Percentiles rank a stretch among this genome's conserved stretches.
Evolutionary conservation across 2,113 vertebrate species (phyloP).

Genomic region (Tupaia chinensis): DNA sequence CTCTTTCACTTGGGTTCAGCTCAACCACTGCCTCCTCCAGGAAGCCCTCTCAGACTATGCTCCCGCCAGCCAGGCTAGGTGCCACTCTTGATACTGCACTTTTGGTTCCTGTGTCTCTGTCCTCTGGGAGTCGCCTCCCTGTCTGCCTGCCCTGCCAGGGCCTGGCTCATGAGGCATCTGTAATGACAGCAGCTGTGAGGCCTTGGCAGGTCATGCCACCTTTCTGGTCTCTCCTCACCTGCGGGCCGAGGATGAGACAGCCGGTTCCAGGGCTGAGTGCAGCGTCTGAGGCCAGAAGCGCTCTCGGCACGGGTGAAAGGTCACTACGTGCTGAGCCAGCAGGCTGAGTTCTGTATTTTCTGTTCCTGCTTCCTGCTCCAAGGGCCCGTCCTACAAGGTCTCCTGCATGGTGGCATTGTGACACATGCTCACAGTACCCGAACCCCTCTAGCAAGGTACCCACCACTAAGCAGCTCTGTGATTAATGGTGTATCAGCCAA

Average conservation of each 20-base stretch:
- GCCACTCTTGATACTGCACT: not conserved
- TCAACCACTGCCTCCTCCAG: not conserved
- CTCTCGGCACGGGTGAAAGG: accelerated
- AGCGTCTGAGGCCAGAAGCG: not conserved
- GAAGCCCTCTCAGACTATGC: not conserved
- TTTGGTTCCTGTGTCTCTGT: not conserved
- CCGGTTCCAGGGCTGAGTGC: not conserved
- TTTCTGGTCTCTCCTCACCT: not conserved
- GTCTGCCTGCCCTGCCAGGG: not conserved
- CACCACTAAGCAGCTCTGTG: too few species aligned
- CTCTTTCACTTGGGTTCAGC: not conserved
- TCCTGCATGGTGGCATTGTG: not conserved
- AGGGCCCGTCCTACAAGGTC: not conserved
- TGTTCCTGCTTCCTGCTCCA: not conserved
- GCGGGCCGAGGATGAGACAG: not conserved
- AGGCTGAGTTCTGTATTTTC: too few species aligned
- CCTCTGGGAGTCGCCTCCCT: not conserved
- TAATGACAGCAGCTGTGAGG: not conserved
- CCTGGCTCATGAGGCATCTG: not conserved
- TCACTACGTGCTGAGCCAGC: accelerated
- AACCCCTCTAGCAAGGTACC: not conserved
- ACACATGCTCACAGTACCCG: not conserved
- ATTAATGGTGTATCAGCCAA: not conserved
- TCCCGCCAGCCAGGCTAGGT: not conserved
- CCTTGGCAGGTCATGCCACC: not conserved